Percentiles rank a stretch among this genome's conserved stretches.
Conservation (phyloP, 2,797 vertebrate species). For the Brachyalestes nurse region DNA sequence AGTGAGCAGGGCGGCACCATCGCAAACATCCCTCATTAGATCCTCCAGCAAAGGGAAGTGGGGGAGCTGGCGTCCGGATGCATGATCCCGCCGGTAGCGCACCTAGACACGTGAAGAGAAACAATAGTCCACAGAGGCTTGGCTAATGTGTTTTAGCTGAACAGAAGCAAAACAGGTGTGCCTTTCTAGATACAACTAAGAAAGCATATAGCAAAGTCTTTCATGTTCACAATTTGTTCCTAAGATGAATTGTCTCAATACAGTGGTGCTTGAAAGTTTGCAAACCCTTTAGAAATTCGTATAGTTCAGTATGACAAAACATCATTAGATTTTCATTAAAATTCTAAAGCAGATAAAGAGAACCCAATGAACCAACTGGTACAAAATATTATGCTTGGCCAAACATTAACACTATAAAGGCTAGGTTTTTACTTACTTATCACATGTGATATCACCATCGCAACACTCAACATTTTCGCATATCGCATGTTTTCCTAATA, state of each 20-base stretch:
- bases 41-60: slow-evolving; percentile 93
- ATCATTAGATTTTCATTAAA: no score
- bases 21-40: slow-evolving; percentile 92
- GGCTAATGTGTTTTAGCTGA: not conserved
- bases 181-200: not conserved
- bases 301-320: no score
- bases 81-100: slow-evolving; percentile 93
- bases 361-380: no score
- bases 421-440: no score
- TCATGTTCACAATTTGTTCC: not conserved
- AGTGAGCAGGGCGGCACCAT: slow-evolving; percentile 91
- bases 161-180: not conserved
- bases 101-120: slow-evolving; percentile 75
- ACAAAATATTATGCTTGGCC: no score
- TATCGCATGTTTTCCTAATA: no score
- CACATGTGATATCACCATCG: no score
- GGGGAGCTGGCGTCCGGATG: slow-evolving; percentile 86
- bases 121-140: not conserved
- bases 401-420: no score
- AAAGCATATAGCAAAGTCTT: not conserved
- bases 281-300: no score
- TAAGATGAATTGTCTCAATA: not conserved
- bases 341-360: no score
- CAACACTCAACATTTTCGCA: no score
- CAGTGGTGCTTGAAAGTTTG: no score